phyloP scores from a whole-genome alignment of 2,888 invertebrate species.

The Ornithoptera alexandrae region DNA sequence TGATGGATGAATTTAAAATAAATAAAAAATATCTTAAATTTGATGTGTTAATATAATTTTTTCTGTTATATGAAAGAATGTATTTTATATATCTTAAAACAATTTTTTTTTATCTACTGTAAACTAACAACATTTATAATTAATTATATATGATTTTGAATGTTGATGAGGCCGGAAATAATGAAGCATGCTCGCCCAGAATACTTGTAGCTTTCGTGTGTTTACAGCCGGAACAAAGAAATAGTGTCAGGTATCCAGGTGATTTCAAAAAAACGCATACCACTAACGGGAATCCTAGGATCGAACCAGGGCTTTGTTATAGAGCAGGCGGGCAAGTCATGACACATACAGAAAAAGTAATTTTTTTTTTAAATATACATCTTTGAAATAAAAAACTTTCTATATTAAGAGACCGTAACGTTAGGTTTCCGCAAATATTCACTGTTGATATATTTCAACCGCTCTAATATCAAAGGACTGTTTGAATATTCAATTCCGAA shows the following conservation, averaged over 20 bases:
- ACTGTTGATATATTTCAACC: constrained; percentile 61
- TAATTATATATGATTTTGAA: neutral
- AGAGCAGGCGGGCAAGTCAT: too few relatives aligned
- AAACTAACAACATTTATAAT: neutral
- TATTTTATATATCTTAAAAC: too few relatives aligned
- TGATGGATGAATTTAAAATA: too few relatives aligned
- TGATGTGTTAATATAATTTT: too few relatives aligned
- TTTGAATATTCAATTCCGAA: constrained; percentile 91
- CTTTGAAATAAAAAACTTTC: neutral
- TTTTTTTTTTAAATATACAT: too few relatives aligned
- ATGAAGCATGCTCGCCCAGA: neutral
- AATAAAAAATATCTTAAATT: too few relatives aligned
- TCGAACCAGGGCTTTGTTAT: too few relatives aligned
- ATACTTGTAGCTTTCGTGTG: neutral
- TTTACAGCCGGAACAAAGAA: neutral
- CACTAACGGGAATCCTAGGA: too few relatives aligned
- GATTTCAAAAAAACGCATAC: too few relatives aligned
- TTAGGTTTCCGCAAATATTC: constrained; percentile 62
- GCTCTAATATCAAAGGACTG: constrained; percentile 79
- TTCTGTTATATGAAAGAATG: too few relatives aligned
- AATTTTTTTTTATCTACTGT: neutral
- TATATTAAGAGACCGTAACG: constrained; percentile 39
- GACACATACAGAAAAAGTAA: too few relatives aligned
- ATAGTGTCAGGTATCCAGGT: neutral
- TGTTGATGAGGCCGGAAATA: neutral